These are phyloP conservation scores for Ceratina australensis DNA, from an alignment of 1,140 invertebrate species.

Conservation along the genomic window DNA sequence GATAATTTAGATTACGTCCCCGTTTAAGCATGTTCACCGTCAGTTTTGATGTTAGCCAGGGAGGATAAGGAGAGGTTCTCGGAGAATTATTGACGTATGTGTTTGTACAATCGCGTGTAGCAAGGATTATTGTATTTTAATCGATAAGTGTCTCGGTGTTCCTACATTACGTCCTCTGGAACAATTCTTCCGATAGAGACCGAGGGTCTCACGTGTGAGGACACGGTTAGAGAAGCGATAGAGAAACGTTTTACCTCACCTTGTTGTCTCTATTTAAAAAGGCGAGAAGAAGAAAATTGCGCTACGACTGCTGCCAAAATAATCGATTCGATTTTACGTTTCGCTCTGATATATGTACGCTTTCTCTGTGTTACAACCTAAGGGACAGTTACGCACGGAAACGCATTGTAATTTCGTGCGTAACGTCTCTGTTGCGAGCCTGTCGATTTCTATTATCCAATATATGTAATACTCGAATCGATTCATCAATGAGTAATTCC, in stretches of 20 bases:
- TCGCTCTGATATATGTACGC: background rate
- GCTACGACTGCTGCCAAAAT: slow-evolving; percentile 33
- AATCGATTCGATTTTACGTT: slow-evolving; percentile 9
- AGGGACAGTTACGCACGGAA: background rate
- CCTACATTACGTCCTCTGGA: slow-evolving; percentile 50
- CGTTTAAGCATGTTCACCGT: background rate
- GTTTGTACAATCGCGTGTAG: slow-evolving; percentile 10
- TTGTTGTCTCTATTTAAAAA: slow-evolving; percentile 5
- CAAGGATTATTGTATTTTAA: slow-evolving; percentile 43
- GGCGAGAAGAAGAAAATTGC: background rate
- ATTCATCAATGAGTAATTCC: background rate
- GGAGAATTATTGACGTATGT: background rate
- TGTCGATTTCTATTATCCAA: too few species aligned
- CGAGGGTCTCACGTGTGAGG: background rate
- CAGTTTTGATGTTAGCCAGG: background rate
- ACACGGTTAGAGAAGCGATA: background rate
- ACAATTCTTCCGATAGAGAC: slow-evolving; percentile 19
- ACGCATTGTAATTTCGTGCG: background rate
- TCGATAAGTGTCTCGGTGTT: slow-evolving; percentile 69
- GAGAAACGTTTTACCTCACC: slow-evolving; percentile 10
- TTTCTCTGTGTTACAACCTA: background rate
- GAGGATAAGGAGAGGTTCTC: background rate
- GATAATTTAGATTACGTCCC: background rate
- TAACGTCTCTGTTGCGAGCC: background rate
- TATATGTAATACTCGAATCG: background rate